Base-by-base conservation (phyloP, 2,888 invertebrate species). In the Tryphoninae sp. region DNA sequence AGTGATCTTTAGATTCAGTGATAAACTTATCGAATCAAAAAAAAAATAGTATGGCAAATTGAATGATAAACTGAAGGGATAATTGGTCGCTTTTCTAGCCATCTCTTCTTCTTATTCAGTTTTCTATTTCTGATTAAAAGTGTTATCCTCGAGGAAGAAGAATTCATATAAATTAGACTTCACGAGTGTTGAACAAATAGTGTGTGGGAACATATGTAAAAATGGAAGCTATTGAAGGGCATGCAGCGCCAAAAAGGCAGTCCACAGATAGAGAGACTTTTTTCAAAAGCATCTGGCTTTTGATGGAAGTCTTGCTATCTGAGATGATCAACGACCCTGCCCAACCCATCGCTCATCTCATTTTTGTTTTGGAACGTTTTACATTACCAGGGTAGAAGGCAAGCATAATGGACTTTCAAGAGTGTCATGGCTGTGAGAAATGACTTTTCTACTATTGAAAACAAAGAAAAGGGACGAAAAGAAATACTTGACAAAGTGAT, bases 391-490 rank as follows among this genome's bases (percentile, higher is more conserved):
- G 26, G 26, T 33, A 19, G 26, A n/a, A 33, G 51, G 51, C 22
- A 42, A 49, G n/a, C 2, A 65, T 61, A 1, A 8, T 33, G 62
- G 62, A 67, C 33, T 62, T 68, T 55, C 67, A 75, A 71, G 33
- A 55, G 33, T 67, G 75, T 82, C 82, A 79, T 82, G 82, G 78
- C 58, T 67, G 58, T 58, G 67, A 61, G 42, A 75, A 81, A 19
- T 51, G 13, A 72, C 26, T 9, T 68, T 82, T 72, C 71, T 67
- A 71, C 55, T 49, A 68, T 69, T 53, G 16, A 2, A 13, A 49
- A 19, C 19, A 65, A 81, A 67, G 7, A 45, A 42, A 45, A 45
- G 23, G 11, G 8, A 49, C 11, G 42, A 62, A 69, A 26, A 42
- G 1, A 40, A 74, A 73, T 26, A 65, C 19, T 75, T 42, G 67